Evolutionary conservation across 2,888 invertebrate genomes (phyloP).

Genomic region (Mimas tiliae): DNA sequence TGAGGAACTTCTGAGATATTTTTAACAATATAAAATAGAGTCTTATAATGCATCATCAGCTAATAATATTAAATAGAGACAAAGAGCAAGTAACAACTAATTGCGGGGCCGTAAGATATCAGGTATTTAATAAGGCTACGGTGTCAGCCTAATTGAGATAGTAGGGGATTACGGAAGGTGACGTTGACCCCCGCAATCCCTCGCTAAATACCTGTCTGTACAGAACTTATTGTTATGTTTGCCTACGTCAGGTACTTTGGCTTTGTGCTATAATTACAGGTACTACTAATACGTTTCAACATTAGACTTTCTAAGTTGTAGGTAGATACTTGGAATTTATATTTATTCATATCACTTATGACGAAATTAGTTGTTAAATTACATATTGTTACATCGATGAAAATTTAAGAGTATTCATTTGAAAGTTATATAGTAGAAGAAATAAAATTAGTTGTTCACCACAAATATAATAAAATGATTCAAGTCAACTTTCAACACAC

Average conservation of each 20-base stretch:
- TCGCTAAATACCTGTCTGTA: slow-evolving; percentile 16
- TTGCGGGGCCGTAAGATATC: background rate
- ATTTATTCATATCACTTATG: background rate
- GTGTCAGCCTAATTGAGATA: slow-evolving; percentile 23
- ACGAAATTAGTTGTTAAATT: background rate
- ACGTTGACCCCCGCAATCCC: slow-evolving; percentile 18
- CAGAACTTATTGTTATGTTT: slow-evolving; percentile 1
- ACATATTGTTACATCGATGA: background rate
- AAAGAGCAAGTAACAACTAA: background rate
- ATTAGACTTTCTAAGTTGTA: background rate
- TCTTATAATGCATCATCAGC: background rate
- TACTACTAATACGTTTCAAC: background rate
- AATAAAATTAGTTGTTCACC: background rate
- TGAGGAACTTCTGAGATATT: background rate
- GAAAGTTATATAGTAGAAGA: background rate
- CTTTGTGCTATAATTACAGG: background rate
- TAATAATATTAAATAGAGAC: background rate
- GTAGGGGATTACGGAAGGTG: slow-evolving; percentile 6
- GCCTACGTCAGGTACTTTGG: background rate
- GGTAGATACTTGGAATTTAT: background rate
- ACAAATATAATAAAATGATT: background rate
- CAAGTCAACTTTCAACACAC: too few species aligned
- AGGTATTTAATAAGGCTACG: slow-evolving; percentile 19
- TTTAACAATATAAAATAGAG: background rate
- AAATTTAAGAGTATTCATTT: background rate